These are phyloP conservation scores for Diachasma alloeum DNA, from an alignment of 1,140 invertebrate species.

Conservation along the genomic window DNA sequence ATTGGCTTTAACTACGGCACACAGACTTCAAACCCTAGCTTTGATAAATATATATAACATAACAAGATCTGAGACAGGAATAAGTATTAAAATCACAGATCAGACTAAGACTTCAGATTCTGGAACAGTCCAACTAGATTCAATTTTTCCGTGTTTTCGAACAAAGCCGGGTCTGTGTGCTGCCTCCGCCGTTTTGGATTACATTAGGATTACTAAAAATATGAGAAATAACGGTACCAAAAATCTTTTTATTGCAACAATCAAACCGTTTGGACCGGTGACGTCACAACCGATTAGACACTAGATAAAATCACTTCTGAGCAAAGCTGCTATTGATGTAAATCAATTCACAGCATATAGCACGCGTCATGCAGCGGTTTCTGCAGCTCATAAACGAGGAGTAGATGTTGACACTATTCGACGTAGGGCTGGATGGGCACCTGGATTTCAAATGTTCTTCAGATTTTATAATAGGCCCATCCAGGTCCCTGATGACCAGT, in stretches of 20 bases:
- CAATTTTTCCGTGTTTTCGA: conserved; percentile 11
- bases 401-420: background rate
- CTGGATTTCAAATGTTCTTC: too few relatives aligned
- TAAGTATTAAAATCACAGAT: conserved; percentile 22
- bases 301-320: conserved; percentile 23
- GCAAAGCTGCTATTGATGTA: conserved; percentile 19
- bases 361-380: background rate
- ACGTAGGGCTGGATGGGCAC: too few relatives aligned
- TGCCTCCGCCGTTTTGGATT: background rate
- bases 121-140: conserved; percentile 4
- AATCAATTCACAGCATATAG: conserved; percentile 41
- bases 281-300: conserved; percentile 21
- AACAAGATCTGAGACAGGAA: conserved; percentile 7
- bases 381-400: too few relatives aligned
- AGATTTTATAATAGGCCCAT: conserved; percentile 38
- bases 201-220: background rate
- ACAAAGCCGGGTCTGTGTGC: background rate
- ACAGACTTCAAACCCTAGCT: conserved; percentile 24
- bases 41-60: conserved; percentile 22
- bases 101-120: conserved; percentile 23
- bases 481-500: background rate
- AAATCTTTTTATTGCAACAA: conserved; percentile 7
- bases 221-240: background rate
- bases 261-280: conserved; percentile 18
- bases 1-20: conserved; percentile 18